Evolutionary conservation across 2,888 invertebrate genomes (phyloP).

Genomic region (Lottia scabra): DNA sequence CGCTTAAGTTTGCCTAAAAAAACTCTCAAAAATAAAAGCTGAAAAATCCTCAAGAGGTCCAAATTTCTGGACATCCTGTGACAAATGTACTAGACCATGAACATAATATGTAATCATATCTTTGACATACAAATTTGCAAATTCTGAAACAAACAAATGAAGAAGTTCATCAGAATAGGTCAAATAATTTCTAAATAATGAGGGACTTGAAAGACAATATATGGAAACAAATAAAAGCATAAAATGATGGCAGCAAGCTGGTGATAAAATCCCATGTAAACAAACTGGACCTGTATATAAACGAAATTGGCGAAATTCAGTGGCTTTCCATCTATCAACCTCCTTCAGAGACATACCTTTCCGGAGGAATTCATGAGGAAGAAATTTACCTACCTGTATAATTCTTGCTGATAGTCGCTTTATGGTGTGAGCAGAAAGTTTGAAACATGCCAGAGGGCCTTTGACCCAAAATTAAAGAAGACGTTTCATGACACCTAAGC

Average conservation of each 20-base stretch:
- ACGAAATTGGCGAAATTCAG: conserved; percentile 47
- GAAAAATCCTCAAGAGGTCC: background rate
- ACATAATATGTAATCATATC: conserved; percentile 13
- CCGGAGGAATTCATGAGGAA: conserved; percentile 43
- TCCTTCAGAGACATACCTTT: conserved; percentile 38
- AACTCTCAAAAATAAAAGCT: no score
- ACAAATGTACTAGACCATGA: conserved; percentile 9
- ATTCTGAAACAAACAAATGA: conserved; percentile 39
- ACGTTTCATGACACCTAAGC: conserved; percentile 42
- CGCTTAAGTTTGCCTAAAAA: no score
- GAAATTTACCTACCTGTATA: conserved; percentile 5
- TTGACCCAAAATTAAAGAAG: conserved; percentile 29
- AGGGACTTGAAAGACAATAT: conserved; percentile 32
- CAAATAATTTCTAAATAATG: conserved; percentile 11
- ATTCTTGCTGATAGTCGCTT: conserved; percentile 30
- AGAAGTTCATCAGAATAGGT: conserved; percentile 25
- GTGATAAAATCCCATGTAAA: conserved; percentile 26
- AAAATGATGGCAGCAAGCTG: conserved; percentile 38
- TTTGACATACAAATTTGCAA: conserved; percentile 26
- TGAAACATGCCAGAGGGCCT: conserved; percentile 19
- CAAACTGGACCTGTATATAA: conserved; percentile 47
- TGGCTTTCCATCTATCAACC: conserved; percentile 51
- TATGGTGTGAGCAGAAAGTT: background rate
- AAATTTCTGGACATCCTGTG: conserved; percentile 3
- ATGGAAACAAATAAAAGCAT: conserved; percentile 39